A percentile compares a stretch with the other conserved stretches of the same genome.
phyloP scores from a whole-genome alignment of 2,888 invertebrate species.

The Drosophila mettleri region DNA sequence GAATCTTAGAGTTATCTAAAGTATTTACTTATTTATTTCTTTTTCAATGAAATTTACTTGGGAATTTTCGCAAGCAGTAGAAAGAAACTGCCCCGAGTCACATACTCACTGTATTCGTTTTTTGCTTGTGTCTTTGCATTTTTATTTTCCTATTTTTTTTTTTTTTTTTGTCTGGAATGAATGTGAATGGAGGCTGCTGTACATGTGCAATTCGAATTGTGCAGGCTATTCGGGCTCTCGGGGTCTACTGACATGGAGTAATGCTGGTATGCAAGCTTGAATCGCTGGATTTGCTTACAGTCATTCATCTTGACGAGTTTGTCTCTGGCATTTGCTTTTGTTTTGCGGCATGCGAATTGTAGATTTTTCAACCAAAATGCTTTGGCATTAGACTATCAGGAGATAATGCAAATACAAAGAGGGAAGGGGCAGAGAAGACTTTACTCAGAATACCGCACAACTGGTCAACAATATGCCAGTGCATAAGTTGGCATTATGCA shows the following conservation, averaged over 20 bases:
- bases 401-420: conserved; percentile 54
- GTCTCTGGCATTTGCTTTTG: conserved; percentile 61
- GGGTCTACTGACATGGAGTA: conserved; percentile 72
- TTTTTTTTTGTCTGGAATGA: conserved; percentile 6
- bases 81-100: conserved; percentile 32
- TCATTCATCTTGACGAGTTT: conserved; percentile 60
- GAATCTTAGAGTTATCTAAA: conserved; percentile 59
- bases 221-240: conserved; percentile 30
- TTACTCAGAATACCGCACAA: conserved; percentile 44
- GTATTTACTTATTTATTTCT: conserved; percentile 81
- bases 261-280: conserved; percentile 66
- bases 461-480: conserved; percentile 72
- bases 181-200: conserved; percentile 32
- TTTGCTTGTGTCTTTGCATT: neutral
- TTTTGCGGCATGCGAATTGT: conserved; percentile 74
- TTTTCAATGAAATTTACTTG: conserved; percentile 71
- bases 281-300: conserved; percentile 58
- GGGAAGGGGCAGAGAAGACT: conserved; percentile 3
- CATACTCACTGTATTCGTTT: conserved; percentile 33
- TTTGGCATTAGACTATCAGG: conserved; percentile 62
- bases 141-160: neutral
- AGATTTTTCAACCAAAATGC: conserved; percentile 71
- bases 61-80: conserved; percentile 62
- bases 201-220: conserved; percentile 72
- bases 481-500: conserved; percentile 74